Conservation (phyloP, 2,797 vertebrate species). For the Phalanger gymnotis region DNA sequence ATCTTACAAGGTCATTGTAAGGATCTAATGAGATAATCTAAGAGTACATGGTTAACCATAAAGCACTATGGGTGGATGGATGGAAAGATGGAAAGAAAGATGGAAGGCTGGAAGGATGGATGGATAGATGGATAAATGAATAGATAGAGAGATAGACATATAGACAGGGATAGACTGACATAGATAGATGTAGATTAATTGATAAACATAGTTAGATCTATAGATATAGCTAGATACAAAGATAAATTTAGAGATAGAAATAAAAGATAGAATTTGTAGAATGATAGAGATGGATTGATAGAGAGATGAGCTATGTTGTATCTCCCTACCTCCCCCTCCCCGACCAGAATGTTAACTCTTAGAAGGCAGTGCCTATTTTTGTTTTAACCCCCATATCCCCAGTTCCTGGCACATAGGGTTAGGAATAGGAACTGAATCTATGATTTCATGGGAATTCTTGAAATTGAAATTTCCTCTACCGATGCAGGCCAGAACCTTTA, state of each 20-base stretch:
- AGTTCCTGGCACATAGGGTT: background rate
- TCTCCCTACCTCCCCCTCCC: background rate
- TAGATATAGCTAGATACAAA: background rate
- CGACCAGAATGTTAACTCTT: background rate
- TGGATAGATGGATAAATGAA: no score
- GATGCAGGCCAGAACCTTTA: background rate
- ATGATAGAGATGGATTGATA: background rate
- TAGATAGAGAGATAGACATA: background rate
- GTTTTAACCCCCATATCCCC: background rate
- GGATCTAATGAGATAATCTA: background rate
- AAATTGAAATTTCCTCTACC: background rate
- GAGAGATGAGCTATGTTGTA: background rate
- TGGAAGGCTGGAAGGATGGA: background rate
- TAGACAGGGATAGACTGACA: background rate
- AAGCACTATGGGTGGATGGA: background rate
- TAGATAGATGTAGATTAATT: background rate
- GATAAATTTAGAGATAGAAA: background rate
- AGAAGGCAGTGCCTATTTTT: background rate
- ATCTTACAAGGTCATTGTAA: background rate
- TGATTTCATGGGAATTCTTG: background rate
- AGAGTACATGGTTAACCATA: background rate
- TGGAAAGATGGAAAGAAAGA: no score
- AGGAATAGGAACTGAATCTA: background rate
- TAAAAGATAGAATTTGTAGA: background rate
- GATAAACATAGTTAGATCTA: background rate